These are phyloP conservation scores for Puffinus mauretanicus DNA, from an alignment of 2,113 vertebrate genomes.

Conservation along the genomic window DNA sequence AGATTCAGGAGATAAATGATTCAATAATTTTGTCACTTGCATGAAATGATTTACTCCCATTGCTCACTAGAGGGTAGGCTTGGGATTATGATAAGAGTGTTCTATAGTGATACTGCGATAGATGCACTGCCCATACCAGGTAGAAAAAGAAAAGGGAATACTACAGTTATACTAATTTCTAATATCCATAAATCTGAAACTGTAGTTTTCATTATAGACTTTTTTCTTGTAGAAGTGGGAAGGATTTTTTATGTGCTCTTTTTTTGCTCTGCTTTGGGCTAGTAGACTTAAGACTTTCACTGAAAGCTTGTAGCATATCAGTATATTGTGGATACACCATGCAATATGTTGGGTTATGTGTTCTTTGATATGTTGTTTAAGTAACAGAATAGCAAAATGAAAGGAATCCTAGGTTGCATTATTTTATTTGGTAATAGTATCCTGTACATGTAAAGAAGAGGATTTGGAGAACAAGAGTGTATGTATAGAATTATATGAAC, in stretches of 20 bases:
- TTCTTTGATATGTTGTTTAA: neutral
- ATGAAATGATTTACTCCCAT: slow-evolving; percentile 15
- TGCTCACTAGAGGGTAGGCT: slow-evolving; percentile 71
- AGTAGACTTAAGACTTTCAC: neutral
- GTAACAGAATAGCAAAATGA: neutral
- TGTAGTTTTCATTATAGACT: neutral
- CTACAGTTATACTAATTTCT: neutral
- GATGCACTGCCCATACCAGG: neutral
- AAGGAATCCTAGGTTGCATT: neutral
- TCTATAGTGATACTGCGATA: neutral
- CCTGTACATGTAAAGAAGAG: neutral
- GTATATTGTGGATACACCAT: neutral
- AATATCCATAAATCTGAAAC: neutral
- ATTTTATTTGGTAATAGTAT: neutral
- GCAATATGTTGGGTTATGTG: neutral
- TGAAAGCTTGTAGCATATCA: neutral
- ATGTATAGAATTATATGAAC: neutral
- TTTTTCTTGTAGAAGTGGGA: neutral
- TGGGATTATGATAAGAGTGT: slow-evolving; percentile 37
- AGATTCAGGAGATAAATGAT: neutral
- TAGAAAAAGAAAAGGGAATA: neutral
- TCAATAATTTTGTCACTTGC: neutral
- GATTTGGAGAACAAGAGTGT: neutral
- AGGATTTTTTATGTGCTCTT: neutral
- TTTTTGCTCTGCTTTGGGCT: neutral